A percentile compares a stretch with the other conserved stretches of the same genome.
Evolutionary conservation across 2,113 vertebrate genomes (phyloP).

Genomic region (Elachura formosa): DNA sequence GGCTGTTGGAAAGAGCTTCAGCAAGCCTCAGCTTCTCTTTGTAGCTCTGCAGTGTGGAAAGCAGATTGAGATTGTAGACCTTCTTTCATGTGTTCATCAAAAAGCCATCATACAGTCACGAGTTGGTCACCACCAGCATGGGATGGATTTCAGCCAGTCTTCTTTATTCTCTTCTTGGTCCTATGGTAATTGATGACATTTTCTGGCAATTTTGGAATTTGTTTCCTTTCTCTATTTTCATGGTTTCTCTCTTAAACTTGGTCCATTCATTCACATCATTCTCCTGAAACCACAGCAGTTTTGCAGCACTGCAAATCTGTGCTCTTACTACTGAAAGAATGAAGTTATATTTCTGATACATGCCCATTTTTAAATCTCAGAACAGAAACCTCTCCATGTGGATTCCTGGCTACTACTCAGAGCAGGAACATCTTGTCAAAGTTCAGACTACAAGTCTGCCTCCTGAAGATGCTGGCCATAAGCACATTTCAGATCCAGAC

Average conservation of each 20-base stretch:
- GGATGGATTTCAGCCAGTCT: neutral
- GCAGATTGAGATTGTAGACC: neutral
- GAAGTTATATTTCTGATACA: neutral
- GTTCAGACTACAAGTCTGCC: neutral
- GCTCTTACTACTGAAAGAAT: neutral
- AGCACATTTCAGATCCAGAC: constrained; percentile 12
- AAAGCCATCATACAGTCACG: neutral
- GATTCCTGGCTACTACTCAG: constrained; percentile 6
- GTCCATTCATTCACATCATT: neutral
- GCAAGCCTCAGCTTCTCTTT: neutral
- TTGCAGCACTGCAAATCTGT: neutral
- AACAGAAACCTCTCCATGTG: neutral
- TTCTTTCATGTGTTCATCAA: neutral
- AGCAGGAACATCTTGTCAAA: constrained; percentile 30
- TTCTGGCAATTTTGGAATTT: neutral
- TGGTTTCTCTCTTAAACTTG: neutral
- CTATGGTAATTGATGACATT: neutral
- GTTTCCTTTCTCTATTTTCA: neutral
- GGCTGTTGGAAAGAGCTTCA: neutral
- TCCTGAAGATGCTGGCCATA: constrained; percentile 17
- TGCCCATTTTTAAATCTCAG: neutral
- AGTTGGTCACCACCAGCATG: neutral
- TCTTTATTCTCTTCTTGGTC: neutral
- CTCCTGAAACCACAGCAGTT: neutral
- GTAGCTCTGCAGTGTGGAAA: neutral